Evolutionary conservation across 1,140 invertebrate species (phyloP).

Genomic region (Aricia agestis): DNA sequence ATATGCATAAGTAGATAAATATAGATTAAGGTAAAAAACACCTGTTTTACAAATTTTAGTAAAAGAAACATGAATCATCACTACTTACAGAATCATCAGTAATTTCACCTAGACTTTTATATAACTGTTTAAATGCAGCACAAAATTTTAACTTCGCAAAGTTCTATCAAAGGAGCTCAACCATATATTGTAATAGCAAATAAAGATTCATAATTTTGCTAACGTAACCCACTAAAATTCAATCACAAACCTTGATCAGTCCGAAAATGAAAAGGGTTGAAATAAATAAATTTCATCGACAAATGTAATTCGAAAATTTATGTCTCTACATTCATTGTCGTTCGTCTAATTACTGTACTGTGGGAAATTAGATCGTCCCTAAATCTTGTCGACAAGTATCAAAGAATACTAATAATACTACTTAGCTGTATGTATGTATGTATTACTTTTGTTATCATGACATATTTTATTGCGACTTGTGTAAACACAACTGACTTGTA

Average conservation of each 20-base stretch:
- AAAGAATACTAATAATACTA: constrained; percentile 50
- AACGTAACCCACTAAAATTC: neutral
- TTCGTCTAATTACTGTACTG: constrained; percentile 49
- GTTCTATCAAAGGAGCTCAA: no score
- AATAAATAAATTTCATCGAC: constrained; percentile 16
- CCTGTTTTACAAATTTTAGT: no score
- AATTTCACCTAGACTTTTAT: no score
- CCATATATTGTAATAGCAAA: no score
- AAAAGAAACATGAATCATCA: no score
- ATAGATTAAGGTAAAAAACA: no score
- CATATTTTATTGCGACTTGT: constrained; percentile 71
- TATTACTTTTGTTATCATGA: constrained; percentile 66
- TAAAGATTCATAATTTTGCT: no score
- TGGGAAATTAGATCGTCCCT: constrained; percentile 56
- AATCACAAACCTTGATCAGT: neutral
- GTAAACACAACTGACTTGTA: constrained; percentile 65
- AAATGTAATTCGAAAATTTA: constrained; percentile 5
- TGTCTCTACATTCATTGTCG: constrained; percentile 32
- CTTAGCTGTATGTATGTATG: constrained; percentile 68
- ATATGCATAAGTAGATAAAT: no score
- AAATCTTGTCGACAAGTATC: constrained; percentile 56
- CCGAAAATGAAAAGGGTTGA: neutral
- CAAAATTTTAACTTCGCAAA: no score
- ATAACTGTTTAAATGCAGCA: no score
- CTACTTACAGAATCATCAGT: no score